Evolutionary conservation across 2,797 vertebrate species (phyloP), one percentile per base, ranked within the genome.

Genomic region (Kryptopterus vitreolus): DNA sequence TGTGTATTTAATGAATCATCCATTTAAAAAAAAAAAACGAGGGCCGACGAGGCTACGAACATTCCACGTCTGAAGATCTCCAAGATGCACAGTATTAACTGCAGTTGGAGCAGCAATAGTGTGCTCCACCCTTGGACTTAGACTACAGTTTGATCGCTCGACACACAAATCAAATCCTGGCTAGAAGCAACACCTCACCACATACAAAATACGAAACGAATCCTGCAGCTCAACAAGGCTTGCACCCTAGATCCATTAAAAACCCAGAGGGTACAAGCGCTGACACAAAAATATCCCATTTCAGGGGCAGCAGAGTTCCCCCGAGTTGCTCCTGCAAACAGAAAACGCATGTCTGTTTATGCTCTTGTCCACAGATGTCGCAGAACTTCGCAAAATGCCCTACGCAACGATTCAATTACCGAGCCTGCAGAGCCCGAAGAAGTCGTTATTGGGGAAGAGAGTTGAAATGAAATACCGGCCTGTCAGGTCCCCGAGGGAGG

Each of bases 381-480:
- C 46, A 31, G 59, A 78, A 50, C 63, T 18, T 79, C 46, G 76
- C 70, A 77, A 78, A 58, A 78, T 69, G 65, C 66, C 70, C 63
- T 75, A 24, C 61, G 74, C 62, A 61, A n/a, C 61, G 76, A 63
- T 61, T 78, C 76, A 33, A 81, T 73, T 77, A 84, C 55, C 71
- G 52, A 43, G 66, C 61, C 52, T 72, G 70, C 29, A 57, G 38
- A 80, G 85, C 80, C 88, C 63, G 83, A 89, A 89, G 85, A 76
- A 87, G 81, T 84, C 61, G 73, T 86, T 89, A 86, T 84, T 71
- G 58, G 83, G 81, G 90, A 91, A 82, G 81, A 89, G 80, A 88
- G 88, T 90, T 93, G 92, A 91, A 92, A 92, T 91, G 88, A 91
- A 92, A 92, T 89, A 87, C 89, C 86, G 9, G 85, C 87, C 88